Evolutionary conservation across 1,140 invertebrate genomes (phyloP).

Genomic region (Laodelphax striatellus): DNA sequence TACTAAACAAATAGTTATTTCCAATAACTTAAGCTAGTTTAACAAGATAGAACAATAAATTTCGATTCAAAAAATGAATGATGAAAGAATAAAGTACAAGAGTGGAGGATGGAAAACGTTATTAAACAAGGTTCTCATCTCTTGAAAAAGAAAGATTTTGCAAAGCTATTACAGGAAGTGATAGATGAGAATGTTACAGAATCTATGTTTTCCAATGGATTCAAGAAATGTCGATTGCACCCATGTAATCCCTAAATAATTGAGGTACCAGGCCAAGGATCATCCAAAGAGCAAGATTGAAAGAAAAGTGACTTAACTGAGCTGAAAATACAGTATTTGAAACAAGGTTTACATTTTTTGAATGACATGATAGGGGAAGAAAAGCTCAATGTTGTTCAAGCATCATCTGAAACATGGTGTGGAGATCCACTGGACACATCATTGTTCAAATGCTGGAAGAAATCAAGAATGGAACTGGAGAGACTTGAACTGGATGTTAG

Average conservation of each 20-base stretch:
- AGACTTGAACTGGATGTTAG: too few relatives aligned
- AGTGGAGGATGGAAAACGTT: constrained; percentile 15
- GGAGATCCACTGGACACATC: background rate
- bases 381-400: background rate
- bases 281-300: background rate
- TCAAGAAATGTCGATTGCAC: constrained; percentile 2
- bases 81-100: constrained; percentile 28
- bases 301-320: background rate
- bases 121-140: constrained; percentile 7
- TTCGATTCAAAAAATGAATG: constrained; percentile 26
- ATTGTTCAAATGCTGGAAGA: background rate
- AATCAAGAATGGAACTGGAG: background rate
- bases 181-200: constrained; percentile 3
- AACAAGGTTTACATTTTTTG: background rate
- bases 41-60: too few relatives aligned
- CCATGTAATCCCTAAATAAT: background rate
- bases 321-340: background rate
- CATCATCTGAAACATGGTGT: background rate
- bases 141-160: constrained; percentile 19
- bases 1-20: too few relatives aligned
- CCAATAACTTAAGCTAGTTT: too few relatives aligned
- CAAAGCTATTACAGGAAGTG: constrained; percentile 8
- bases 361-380: background rate
- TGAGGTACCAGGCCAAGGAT: background rate
- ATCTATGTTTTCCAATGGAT: background rate